These are phyloP conservation scores for Esox niger DNA, from an alignment of 2,113 vertebrate species.

Conservation along the genomic window DNA sequence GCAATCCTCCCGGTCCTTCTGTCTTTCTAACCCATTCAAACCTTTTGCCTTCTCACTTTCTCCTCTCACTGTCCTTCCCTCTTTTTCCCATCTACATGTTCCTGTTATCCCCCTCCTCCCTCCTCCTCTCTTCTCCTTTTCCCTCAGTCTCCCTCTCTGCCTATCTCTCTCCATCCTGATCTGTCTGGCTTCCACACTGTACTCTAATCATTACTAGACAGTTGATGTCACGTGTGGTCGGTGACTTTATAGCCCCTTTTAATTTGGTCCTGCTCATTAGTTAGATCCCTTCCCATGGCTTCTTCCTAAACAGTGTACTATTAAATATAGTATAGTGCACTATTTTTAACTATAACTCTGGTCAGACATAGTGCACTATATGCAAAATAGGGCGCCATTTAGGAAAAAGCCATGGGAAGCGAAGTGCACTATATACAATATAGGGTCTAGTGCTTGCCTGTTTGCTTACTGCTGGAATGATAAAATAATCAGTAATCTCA, in stretches of 20 bases:
- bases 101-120: slow-evolving; percentile 1
- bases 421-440: no score
- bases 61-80: no score
- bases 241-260: not conserved
- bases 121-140: slow-evolving; percentile 6
- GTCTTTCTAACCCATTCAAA: no score
- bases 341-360: no score
- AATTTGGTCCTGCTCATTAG: slow-evolving; percentile 15
- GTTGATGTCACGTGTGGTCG: slow-evolving; percentile 31
- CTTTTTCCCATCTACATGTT: slow-evolving; percentile 12
- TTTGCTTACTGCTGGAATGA: not conserved
- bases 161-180: slow-evolving; percentile 11
- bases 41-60: no score
- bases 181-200: slow-evolving; percentile 13
- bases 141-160: no score
- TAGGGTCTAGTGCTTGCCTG: not conserved
- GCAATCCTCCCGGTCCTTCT: no score
- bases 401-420: no score
- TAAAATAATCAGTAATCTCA: slow-evolving; percentile 10
- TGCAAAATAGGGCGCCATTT: no score
- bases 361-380: no score
- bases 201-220: slow-evolving; percentile 27
- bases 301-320: no score
- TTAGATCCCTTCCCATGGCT: not conserved
- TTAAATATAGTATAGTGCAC: no score